These are phyloP conservation scores for Dione vanillae DNA, from an alignment of 2,888 invertebrate species.

Conservation along the genomic window DNA sequence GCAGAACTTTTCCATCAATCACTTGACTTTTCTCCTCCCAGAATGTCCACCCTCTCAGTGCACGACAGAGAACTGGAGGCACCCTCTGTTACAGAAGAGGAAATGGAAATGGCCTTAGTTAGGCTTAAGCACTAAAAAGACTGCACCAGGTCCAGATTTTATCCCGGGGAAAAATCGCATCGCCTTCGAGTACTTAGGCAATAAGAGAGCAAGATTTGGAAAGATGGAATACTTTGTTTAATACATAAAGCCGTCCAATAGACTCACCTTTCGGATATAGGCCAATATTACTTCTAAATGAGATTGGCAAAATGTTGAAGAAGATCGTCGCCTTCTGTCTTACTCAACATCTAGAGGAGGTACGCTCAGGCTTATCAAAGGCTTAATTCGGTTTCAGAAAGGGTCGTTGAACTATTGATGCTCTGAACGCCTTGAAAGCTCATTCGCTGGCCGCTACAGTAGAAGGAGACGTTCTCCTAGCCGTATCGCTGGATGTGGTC, in stretches of 20 bases:
- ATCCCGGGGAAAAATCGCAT: no score
- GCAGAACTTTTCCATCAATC: no score
- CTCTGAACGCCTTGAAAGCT: not conserved
- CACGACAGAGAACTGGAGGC: no score
- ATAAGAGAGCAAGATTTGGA: not conserved
- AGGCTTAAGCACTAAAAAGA: no score
- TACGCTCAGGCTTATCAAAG: not conserved
- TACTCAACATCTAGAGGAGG: slow-evolving; percentile 1
- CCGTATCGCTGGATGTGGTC: not conserved
- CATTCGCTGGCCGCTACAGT: not conserved
- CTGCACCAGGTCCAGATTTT: no score
- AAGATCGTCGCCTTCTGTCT: slow-evolving; percentile 3
- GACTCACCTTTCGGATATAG: not conserved
- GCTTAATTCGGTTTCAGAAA: not conserved
- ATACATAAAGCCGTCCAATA: not conserved
- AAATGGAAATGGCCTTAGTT: no score
- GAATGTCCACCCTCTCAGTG: no score
- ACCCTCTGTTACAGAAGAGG: no score
- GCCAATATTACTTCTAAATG: not conserved
- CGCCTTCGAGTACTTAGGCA: no score
- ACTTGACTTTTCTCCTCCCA: no score
- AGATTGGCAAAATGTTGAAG: not conserved
- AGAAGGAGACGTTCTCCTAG: not conserved
- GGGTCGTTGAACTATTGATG: not conserved
- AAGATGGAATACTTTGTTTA: no score